These are phyloP conservation scores for Drosophila buzzatii DNA, from an alignment of 2,888 invertebrate species.

Conservation along the genomic window DNA sequence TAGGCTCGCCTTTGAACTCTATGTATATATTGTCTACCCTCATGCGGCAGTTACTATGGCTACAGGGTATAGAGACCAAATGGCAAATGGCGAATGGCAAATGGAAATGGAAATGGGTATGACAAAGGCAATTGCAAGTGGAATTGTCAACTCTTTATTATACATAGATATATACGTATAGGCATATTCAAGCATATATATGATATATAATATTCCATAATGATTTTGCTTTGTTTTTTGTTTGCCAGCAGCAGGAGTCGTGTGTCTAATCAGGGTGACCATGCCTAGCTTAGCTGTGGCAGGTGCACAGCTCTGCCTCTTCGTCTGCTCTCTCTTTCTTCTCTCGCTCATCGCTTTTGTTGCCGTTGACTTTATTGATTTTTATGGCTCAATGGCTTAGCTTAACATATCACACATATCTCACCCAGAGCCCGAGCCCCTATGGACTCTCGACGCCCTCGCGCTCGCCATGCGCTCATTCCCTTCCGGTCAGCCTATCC, in stretches of 20 bases:
- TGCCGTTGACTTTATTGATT: conserved; percentile 72
- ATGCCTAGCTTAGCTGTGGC: conserved; percentile 15
- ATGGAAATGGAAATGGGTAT: background rate
- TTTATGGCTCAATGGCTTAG: conserved; percentile 73
- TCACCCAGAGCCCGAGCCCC: background rate
- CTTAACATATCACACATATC: conserved; percentile 14
- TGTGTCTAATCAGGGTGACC: conserved; percentile 20
- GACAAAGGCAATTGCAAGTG: conserved; percentile 17
- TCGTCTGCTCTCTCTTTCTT: background rate
- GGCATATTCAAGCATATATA: no score
- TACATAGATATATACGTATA: background rate
- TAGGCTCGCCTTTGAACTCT: background rate
- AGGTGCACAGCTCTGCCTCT: conserved; percentile 5
- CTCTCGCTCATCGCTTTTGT: conserved; percentile 3
- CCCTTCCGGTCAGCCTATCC: conserved; percentile 4
- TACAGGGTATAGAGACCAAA: background rate
- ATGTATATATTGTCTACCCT: background rate
- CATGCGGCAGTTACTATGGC: background rate
- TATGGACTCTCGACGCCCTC: background rate
- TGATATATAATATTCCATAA: conserved; percentile 1
- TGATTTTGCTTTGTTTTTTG: conserved; percentile 26
- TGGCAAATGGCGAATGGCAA: background rate
- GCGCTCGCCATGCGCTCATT: background rate
- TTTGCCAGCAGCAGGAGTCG: conserved; percentile 15
- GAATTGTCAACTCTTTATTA: conserved; percentile 56